phyloP scores from a whole-genome alignment of 2,888 invertebrate genomes.

The Linnaemya vulpina region DNA sequence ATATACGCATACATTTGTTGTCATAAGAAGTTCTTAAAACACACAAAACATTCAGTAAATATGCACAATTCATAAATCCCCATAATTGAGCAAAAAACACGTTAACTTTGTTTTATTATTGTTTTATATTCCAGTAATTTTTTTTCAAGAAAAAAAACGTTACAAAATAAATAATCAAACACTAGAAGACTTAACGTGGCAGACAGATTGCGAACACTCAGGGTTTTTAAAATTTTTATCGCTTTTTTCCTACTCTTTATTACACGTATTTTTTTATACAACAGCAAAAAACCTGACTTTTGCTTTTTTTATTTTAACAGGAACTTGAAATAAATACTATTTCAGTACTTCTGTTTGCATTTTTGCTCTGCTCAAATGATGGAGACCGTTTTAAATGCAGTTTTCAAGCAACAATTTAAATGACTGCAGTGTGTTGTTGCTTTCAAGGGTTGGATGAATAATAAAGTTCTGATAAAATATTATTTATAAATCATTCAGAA shows the following conservation, averaged over 20 bases:
- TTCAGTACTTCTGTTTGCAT: background rate
- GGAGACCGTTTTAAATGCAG: background rate
- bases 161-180: slow-evolving; percentile 33
- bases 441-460: background rate
- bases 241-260: background rate
- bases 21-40: background rate
- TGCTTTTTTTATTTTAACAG: background rate
- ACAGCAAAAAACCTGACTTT: background rate
- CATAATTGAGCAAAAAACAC: slow-evolving; percentile 62
- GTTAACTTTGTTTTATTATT: slow-evolving; percentile 53
- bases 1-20: background rate
- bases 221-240: background rate
- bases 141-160: slow-evolving; percentile 13
- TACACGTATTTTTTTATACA: background rate
- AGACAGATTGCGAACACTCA: slow-evolving; percentile 15
- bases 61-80: slow-evolving; percentile 56
- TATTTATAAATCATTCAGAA: too few relatives aligned
- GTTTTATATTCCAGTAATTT: background rate
- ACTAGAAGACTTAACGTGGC: slow-evolving; percentile 8
- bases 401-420: background rate
- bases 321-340: slow-evolving; percentile 8
- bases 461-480: background rate
- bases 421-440: background rate
- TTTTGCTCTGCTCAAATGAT: background rate
- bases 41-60: background rate